These are phyloP conservation scores for Proterorhinus semilunaris DNA, from an alignment of 2,113 vertebrate genomes.

Conservation along the genomic window DNA sequence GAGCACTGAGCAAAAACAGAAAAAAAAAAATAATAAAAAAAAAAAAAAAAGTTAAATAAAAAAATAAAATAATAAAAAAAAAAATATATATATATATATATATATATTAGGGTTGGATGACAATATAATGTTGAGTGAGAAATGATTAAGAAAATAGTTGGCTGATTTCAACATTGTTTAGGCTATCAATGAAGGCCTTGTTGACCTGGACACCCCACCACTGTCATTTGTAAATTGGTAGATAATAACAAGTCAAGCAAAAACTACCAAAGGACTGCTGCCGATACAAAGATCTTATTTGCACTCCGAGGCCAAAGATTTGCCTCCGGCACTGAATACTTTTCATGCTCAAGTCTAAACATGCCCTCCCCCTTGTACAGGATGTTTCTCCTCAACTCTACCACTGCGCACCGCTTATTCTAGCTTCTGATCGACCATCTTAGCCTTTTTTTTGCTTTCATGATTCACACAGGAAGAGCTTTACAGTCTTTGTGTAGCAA, in stretches of 20 bases:
- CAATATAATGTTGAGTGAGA: no score
- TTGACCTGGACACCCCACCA: no score
- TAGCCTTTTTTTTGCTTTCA: constrained; percentile 5
- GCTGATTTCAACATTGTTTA: neutral
- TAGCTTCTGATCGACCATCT: constrained; percentile 5
- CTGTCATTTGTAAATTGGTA: neutral
- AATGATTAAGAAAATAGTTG: no score
- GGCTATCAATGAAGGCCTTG: neutral
- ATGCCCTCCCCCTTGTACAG: constrained; percentile 28
- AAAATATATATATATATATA: no score
- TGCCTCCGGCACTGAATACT: constrained; percentile 60
- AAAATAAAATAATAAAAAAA: no score
- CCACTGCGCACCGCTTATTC: constrained; percentile 13
- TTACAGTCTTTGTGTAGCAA: constrained; percentile 2
- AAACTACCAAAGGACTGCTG: constrained; percentile 10
- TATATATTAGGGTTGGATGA: no score
- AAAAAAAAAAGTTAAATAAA: no score
- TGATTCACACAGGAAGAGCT: constrained; percentile 12
- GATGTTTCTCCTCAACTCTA: constrained; percentile 11
- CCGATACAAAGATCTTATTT: constrained; percentile 33
- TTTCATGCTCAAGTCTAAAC: constrained; percentile 64
- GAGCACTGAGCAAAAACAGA: no score
- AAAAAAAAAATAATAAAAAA: no score
- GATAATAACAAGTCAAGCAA: constrained; percentile 12
- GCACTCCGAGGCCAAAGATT: constrained; percentile 14